These are phyloP conservation scores for Acanthococcus lagerstroemiae DNA, from an alignment of 2,888 invertebrate genomes.

Conservation along the genomic window DNA sequence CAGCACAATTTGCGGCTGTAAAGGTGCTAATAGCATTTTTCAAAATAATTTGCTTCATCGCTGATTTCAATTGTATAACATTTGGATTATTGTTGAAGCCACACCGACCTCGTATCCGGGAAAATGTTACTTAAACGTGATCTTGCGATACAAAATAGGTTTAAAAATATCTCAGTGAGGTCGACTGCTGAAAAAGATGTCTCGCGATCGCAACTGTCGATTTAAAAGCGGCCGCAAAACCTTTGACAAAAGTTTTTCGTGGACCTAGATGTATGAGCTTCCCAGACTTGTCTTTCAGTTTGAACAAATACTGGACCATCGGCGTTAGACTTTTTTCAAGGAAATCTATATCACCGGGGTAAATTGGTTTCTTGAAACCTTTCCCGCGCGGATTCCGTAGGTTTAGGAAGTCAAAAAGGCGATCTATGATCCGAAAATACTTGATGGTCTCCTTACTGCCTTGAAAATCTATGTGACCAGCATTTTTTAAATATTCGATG, in stretches of 20 bases:
- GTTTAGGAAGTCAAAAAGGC: constrained; percentile 27
- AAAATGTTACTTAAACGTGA: constrained; percentile 35
- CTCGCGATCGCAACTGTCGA: constrained; percentile 2
- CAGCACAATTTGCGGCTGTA: not conserved
- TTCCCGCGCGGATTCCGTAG: constrained; percentile 5
- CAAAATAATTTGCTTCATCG: constrained; percentile 34
- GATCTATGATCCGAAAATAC: constrained; percentile 23
- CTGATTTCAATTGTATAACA: constrained; percentile 30
- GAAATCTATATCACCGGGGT: not conserved
- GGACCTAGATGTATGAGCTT: not conserved
- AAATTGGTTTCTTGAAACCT: constrained; percentile 4
- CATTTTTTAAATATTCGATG: constrained; percentile 9
- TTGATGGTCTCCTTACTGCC: constrained; percentile 7
- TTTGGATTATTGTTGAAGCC: constrained; percentile 36
- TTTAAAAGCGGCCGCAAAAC: constrained; percentile 8
- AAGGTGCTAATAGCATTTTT: constrained; percentile 10
- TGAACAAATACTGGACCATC: constrained; percentile 1
- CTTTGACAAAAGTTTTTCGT: constrained; percentile 12
- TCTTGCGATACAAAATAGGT: constrained; percentile 35
- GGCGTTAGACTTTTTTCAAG: not conserved
- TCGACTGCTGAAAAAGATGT: not conserved
- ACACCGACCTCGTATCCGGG: constrained; percentile 31
- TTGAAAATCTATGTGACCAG: constrained; percentile 3
- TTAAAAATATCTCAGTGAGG: constrained; percentile 17
- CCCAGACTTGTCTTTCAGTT: not conserved